These are phyloP conservation scores for Cebus imitator DNA, from an alignment of 2,113 vertebrate species.

Conservation along the genomic window DNA sequence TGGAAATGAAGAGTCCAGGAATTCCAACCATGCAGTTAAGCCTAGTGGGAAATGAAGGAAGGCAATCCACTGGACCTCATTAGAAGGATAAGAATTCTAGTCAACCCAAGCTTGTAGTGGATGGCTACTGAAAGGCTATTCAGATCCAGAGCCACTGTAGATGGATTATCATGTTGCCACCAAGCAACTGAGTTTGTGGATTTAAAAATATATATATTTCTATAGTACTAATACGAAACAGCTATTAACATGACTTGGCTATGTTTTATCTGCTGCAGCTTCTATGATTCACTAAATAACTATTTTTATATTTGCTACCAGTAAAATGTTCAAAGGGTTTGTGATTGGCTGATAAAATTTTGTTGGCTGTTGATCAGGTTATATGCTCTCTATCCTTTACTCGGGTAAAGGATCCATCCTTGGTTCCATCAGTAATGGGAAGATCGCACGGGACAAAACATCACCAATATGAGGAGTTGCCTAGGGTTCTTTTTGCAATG, in stretches of 20 bases:
- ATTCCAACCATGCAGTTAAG: not conserved
- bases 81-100: not conserved
- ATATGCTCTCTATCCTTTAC: not conserved
- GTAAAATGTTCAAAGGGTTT: not conserved
- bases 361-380: not conserved
- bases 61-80: not conserved
- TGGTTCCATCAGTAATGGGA: not conserved
- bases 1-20: not conserved
- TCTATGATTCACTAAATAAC: not conserved
- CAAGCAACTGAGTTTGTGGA: not conserved
- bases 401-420: not conserved
- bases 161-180: not conserved
- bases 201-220: not conserved
- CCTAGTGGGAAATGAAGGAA: not conserved
- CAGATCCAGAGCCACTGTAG: not conserved
- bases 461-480: not conserved
- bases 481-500: not conserved
- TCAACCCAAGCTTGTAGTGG: not conserved
- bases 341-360: not conserved
- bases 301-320: not conserved
- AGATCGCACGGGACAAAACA: not conserved
- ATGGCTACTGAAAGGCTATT: not conserved
- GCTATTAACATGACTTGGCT: not conserved
- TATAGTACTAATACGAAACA: not conserved
- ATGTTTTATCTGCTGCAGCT: not conserved